These are phyloP conservation scores for Yasuhikotakia modesta DNA, from an alignment of 2,797 vertebrate species.

Conservation along the genomic window DNA sequence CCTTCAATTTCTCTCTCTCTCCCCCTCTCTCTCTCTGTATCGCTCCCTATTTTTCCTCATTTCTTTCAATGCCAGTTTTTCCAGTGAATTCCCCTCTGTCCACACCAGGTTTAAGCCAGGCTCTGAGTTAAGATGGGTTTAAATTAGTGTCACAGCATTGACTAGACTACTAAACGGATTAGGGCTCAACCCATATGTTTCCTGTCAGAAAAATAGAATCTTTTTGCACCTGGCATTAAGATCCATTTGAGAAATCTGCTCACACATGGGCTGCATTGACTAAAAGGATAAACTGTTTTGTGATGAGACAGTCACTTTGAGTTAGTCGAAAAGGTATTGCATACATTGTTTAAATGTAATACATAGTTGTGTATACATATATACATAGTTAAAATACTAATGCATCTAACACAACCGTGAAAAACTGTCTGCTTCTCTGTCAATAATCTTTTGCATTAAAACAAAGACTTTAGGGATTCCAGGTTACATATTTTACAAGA, in stretches of 20 bases:
- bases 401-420: too few species aligned
- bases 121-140: slow-evolving; percentile 31
- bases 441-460: too few species aligned
- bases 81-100: slow-evolving; percentile 36
- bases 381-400: background rate
- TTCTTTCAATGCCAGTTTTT: slow-evolving; percentile 30
- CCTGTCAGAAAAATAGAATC: background rate
- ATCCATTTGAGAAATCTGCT: background rate
- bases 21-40: slow-evolving; percentile 8
- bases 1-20: slow-evolving; percentile 30
- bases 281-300: too few species aligned
- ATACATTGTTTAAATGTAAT: too few species aligned
- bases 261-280: background rate
- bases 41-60: slow-evolving; percentile 10
- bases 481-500: too few species aligned
- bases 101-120: slow-evolving; percentile 18
- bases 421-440: too few species aligned
- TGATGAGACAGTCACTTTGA: background rate
- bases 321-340: background rate
- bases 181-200: background rate
- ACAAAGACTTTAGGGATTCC: too few species aligned
- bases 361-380: background rate
- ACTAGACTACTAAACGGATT: slow-evolving; percentile 23
- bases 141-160: slow-evolving; percentile 18
- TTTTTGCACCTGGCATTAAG: background rate